Conservation (phyloP, 1,140 invertebrate species). For the Metopolophium dirhodum region DNA sequence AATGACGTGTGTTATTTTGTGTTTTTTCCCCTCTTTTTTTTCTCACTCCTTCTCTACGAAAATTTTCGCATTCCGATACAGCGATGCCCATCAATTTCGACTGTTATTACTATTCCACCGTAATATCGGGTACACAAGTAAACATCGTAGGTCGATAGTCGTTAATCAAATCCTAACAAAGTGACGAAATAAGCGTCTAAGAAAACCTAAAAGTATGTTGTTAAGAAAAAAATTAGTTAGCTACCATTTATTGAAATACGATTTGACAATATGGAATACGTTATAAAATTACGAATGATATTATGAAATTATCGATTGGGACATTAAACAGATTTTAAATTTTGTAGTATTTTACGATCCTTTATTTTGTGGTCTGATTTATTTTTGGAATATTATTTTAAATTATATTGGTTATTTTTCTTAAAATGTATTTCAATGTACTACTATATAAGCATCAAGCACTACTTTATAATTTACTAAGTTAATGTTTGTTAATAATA, state of each 20-base stretch:
- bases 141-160: not conserved
- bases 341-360: not conserved
- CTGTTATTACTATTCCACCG: constrained; percentile 27
- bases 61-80: constrained; percentile 37
- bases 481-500: not conserved
- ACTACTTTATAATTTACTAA: not conserved
- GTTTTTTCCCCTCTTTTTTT: not conserved
- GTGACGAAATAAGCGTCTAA: not conserved
- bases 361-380: not conserved
- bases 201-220: not conserved
- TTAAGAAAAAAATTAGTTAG: not conserved
- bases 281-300: not conserved
- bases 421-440: not conserved
- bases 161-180: constrained; percentile 22
- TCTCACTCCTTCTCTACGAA: not conserved
- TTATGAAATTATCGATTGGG: not conserved
- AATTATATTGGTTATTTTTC: not conserved
- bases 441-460: not conserved
- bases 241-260: not conserved
- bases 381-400: not conserved
- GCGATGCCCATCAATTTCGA: constrained; percentile 26
- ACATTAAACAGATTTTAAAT: not conserved
- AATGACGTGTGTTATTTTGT: constrained; percentile 41
- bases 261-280: not conserved
- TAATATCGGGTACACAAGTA: not conserved